These are phyloP conservation scores for Uropetala carovei DNA, from an alignment of 2,888 invertebrate genomes.

Conservation along the genomic window DNA sequence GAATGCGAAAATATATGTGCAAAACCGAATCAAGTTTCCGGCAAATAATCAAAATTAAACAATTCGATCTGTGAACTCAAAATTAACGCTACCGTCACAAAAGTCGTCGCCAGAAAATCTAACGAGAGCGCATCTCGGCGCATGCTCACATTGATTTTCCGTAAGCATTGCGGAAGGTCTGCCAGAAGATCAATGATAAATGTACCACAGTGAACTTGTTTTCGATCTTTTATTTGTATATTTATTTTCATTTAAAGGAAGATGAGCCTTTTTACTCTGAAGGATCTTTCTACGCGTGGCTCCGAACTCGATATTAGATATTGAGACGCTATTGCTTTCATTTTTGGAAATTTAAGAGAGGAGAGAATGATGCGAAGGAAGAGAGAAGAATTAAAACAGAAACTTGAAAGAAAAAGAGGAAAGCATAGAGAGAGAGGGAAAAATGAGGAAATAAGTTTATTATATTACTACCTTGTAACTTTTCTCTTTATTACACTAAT, in stretches of 20 bases:
- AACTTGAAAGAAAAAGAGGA: too few relatives aligned
- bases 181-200: slow-evolving; percentile 28
- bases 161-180: slow-evolving; percentile 45
- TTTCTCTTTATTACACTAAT: too few relatives aligned
- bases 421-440: too few relatives aligned
- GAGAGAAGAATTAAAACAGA: too few relatives aligned
- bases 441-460: too few relatives aligned
- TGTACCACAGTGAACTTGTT: neutral
- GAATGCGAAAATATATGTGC: neutral
- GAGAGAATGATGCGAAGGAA: too few relatives aligned
- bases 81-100: neutral
- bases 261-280: too few relatives aligned
- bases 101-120: neutral
- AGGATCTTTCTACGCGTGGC: too few relatives aligned
- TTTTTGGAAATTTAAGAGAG: too few relatives aligned
- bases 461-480: too few relatives aligned
- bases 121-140: neutral
- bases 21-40: neutral
- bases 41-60: neutral
- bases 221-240: neutral
- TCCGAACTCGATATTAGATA: too few relatives aligned
- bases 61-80: neutral
- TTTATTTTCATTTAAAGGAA: neutral
- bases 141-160: slow-evolving; percentile 48
- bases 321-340: too few relatives aligned